Evolutionary conservation across 2,888 invertebrate species (phyloP), one percentile per base, ranked within the genome.

Genomic region (Lasius fuliginosus): DNA sequence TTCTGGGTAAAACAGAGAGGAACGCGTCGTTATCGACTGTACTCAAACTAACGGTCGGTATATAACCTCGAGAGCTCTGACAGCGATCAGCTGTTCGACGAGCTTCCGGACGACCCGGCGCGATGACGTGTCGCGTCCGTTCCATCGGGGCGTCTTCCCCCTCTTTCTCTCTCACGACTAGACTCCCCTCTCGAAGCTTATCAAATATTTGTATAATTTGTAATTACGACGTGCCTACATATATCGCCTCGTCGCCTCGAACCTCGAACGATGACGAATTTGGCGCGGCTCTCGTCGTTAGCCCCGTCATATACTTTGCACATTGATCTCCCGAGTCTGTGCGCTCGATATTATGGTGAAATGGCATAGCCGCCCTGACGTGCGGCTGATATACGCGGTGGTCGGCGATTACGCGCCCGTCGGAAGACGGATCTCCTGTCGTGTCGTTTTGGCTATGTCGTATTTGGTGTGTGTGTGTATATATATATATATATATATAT

Each of bases 381-480:
- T 33, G 42, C 23, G 68, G 46, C 36, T 36, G 4, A 15, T 69
- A 23, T 46, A 79, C 46, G 69, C 46, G 58, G 30, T 56, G 56
- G 46, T 9, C 42, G 40, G 46, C 40, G 33, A 69, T 60, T 18
- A 53, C 65, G 30, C 49, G n/a, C 42, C 87, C 42, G 69, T 86
- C 64, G 83, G 85, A 85, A 85, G 92, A 90, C 86, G 65, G 77
- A 86, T 86, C 71, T 90, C 85, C 86, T 91, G 85, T 69, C 86
- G 86, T 91, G 85, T 69, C 42, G 33, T 84, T 85, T 88, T 91
- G 92, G 93, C 92, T 92, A 93, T 93, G 93, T 92, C 91, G 90
- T 87, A 92, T 92, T 92, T 91, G 92, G 93, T 92, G 79, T 88
- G 90, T 89, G 76, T 82, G 46, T 42, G 12, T 42, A 3, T 12